Base-by-base conservation (phyloP, 2,888 invertebrate species). In the Cantharis rustica region DNA sequence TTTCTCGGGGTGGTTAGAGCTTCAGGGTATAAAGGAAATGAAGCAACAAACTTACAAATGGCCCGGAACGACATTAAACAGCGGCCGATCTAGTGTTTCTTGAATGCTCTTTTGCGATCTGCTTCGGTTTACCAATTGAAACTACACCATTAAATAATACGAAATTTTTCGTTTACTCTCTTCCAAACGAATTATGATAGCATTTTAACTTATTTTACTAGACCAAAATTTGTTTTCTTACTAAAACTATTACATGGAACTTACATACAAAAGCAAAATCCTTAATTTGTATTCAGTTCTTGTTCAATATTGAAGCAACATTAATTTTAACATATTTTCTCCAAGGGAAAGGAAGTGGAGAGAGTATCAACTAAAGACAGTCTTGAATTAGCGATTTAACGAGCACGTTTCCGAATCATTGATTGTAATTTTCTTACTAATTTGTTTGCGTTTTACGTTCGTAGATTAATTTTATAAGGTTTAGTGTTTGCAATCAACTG, bases 21-120 rank as follows among this genome's bases (percentile, higher is more conserved):
- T 74, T 73, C 71, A 79, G 80, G 82, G 81, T 79, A 79, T 82
- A 83, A 81, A 85, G 86, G 86, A 87, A 87, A 87, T 87, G 86
- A 87, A 86, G 86, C 87, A 86, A 87, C 87, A 87, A 87, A 87
- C 85, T 85, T 85, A 86, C 86, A 87, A 87, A 87, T 87, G 87
- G 87, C 85, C 85, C 84, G 87, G 87, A 87, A 87, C 87, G 86
- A 84, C 87, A 87, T 87, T 87, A 87, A 87, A 86, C 83, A 84
- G 84, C 84, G 84, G 83, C 84, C 84, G 84, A 85, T 85, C 82
- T 79, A 78, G 80, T 81, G 81, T 82, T 81, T 80, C 84, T 82
- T 80, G 83, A 83, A 84, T 83, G 83, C 82, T 83, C 84, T 85
- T 79, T 84, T 83, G 83, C 85, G 86, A 85, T 85, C 86, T 84